Percentiles rank a stretch among this genome's conserved stretches.
Evolutionary conservation across 2,797 vertebrate species (phyloP).

Genomic region (Mycteria americana): DNA sequence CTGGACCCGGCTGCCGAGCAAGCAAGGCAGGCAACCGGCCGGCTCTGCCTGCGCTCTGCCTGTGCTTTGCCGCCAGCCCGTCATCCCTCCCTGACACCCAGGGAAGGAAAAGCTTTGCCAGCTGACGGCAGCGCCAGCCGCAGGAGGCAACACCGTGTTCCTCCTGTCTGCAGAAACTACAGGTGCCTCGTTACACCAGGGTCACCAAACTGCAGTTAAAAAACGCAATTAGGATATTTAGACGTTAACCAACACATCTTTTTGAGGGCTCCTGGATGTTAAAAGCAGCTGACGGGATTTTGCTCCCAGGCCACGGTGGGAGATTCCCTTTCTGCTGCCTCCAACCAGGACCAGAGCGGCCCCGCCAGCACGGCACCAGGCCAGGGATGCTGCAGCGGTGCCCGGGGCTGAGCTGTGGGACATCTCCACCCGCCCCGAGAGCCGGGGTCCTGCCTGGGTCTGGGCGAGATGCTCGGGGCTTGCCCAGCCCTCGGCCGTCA

Average conservation of each 20-base stretch:
- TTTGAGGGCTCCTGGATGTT: not conserved
- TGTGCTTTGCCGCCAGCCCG: too few species aligned
- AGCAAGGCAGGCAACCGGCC: too few species aligned
- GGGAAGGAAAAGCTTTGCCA: not conserved
- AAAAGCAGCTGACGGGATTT: not conserved
- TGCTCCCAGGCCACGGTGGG: not conserved
- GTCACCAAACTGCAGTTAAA: not conserved
- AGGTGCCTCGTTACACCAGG: not conserved
- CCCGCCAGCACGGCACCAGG: accelerated
- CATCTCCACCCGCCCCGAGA: not conserved
- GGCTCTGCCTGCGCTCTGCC: not conserved
- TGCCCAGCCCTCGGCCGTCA: not conserved
- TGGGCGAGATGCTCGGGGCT: not conserved
- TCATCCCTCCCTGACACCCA: accelerated
- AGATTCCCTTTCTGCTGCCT: not conserved
- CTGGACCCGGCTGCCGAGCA: accelerated
- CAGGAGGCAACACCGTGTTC: too few species aligned
- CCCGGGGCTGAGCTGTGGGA: too few species aligned
- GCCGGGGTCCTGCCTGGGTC: not conserved
- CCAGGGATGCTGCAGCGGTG: not conserved
- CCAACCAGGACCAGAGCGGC: not conserved
- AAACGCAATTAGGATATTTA: not conserved
- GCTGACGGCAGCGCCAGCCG: not conserved
- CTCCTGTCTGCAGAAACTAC: not conserved
- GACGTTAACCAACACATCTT: not conserved